Evolutionary conservation across 2,113 vertebrate genomes (phyloP), one percentile per base, ranked within the genome.

Genomic region (Pimephales promelas): DNA sequence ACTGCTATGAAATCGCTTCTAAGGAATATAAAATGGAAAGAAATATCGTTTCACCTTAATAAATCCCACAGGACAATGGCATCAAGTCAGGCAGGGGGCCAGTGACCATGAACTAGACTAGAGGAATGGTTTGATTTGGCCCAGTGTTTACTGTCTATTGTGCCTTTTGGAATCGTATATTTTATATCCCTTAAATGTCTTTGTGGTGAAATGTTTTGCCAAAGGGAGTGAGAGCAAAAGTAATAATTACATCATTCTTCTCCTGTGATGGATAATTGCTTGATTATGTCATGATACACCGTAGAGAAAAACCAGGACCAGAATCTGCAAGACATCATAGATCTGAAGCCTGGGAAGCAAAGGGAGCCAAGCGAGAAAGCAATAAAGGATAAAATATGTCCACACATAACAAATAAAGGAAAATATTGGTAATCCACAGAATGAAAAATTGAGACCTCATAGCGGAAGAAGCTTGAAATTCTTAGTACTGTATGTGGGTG

Each of bases 241-340:
- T 81, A 40, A 68, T 76, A 56, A 68, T 82, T 72, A 84, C 85
- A 81, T 85, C 81, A 77, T 85, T 85, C 56, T 74, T 78, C 54
- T 59, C 52, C 49, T 72, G 36, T 81, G 83, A 81, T 81, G 77
- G n/a, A 85, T 88, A 85, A 88, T 84, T 83, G 81, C 62, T 52
- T 76, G 45, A 83, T 87, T 88, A 73, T 68, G 64, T 85, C 81
- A 86, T 71, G 79, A 80, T 79, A 49, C 68, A 74, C 64, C 36
- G 45, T 70, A 52, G 85, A 85, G 62, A 81, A 43, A 85, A 87
- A 87, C 62, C 83, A 88, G 31, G 49, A 85, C 68, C 74, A 57
- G 76, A 87, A 84, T 87, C 81, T 87, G 83, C 72, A 85, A 85
- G 78, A 75, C 61, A 68, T 87, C 82, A 83, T 47, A 81, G 66